Base-by-base conservation (phyloP, 2,888 invertebrate genomes). In the Embidobia sp. region DNA sequence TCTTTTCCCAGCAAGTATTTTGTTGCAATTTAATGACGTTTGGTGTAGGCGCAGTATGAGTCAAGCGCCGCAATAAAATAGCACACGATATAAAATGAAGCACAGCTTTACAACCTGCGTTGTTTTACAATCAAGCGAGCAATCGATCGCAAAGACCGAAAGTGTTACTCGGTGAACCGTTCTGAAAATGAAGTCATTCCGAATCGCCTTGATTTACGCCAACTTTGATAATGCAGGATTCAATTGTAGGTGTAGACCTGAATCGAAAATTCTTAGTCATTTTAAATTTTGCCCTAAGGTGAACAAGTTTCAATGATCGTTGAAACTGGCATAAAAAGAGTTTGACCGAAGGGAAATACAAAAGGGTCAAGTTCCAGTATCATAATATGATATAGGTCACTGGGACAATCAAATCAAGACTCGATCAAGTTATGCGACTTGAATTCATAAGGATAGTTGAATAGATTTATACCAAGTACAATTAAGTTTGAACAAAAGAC, bases 121-220 rank as follows among this genome's bases (percentile, higher is more conserved):
- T 40, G 55, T 55, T 55, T 55, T 27, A 55, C 55, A 55, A 55
- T 55, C 55, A 55, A 37, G 27, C 53, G n/a, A 22, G 15, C 6
- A 40, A 55, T 55, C 40, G 55, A 55, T 55, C 55, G 55, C 18
- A 29, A 29, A 40, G 11, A 16, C 10, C 19, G 48, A 48, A 48
- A 49, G 49, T 35, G 35, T 53, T 7, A 15, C 35, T 53, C 11
- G 29, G 22, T 53, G 6, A 6, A 49, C 16, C 27, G 15, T 46
- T 10, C 27, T 46, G 13, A 13, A 46, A 46, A 46, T 46, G 15
- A 29, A 49, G 31, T 49, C 7, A 49, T 49, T 49, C 27, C 15
- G 13, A 6, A 31, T 49, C 11, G 19, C 49, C 49, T 49, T 49
- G 31, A 49, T 49, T 31, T 18, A 6, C n/a, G n/a, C 2, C 2